These are phyloP conservation scores for Lepidurus packardi DNA, from an alignment of 1,140 invertebrate genomes.

Conservation along the genomic window DNA sequence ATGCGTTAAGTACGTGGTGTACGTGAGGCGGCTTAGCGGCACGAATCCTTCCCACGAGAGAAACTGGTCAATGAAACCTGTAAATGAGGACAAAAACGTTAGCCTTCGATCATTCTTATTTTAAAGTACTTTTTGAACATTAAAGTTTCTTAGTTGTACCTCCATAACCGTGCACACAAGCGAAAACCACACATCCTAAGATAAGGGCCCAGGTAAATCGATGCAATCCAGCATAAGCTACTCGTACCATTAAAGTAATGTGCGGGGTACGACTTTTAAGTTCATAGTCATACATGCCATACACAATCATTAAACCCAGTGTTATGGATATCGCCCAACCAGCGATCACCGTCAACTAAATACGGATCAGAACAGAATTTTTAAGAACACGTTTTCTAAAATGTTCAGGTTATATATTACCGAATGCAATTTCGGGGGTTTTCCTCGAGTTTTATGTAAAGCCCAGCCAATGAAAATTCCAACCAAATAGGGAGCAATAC, in stretches of 20 bases:
- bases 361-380: neutral
- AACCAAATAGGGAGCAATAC: slow-evolving; percentile 29
- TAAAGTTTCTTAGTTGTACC: slow-evolving; percentile 43
- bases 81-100: slow-evolving; percentile 36
- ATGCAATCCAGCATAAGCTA: slow-evolving; percentile 57
- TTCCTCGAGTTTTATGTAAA: slow-evolving; percentile 27
- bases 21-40: slow-evolving; percentile 63
- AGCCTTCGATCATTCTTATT: too few species aligned
- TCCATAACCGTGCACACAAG: slow-evolving; percentile 69
- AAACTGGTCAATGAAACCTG: slow-evolving; percentile 56
- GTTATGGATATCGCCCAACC: slow-evolving; percentile 52
- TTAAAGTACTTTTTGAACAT: neutral
- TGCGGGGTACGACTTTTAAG: slow-evolving; percentile 33
- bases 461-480: slow-evolving; percentile 33
- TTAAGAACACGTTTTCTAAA: neutral
- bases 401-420: neutral
- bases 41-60: slow-evolving; percentile 62
- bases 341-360: slow-evolving; percentile 40
- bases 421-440: neutral
- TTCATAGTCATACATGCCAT: slow-evolving; percentile 49
- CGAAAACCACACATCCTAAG: slow-evolving; percentile 64
- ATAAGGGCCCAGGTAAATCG: slow-evolving; percentile 55
- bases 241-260: slow-evolving; percentile 40
- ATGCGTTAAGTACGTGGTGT: slow-evolving; percentile 61
- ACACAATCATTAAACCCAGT: slow-evolving; percentile 52